Conservation (phyloP, 2,797 vertebrate species). For the Adelosebastes latens region DNA sequence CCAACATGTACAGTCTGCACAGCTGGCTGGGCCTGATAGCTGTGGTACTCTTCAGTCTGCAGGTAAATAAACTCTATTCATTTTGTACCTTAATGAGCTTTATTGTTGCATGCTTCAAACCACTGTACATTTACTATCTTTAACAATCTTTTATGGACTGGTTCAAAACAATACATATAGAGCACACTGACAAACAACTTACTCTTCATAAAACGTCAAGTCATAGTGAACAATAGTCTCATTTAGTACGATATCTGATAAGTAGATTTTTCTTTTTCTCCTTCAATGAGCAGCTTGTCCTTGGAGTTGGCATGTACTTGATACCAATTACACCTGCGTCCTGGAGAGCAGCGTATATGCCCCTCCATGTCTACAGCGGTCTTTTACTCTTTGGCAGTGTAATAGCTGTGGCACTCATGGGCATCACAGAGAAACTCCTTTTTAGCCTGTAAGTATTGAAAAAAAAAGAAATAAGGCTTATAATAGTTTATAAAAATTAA, state of each 20-base stretch:
- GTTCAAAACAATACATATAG: background rate
- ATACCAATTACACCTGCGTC: conserved; percentile 86
- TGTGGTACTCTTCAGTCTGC: conserved; percentile 86
- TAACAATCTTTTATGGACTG: background rate
- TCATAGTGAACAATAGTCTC: conserved; percentile 7
- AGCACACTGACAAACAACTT: background rate
- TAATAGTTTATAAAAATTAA: background rate
- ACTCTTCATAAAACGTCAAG: background rate
- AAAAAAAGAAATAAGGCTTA: background rate
- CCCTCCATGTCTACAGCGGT: conserved; percentile 90
- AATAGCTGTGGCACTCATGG: conserved; percentile 90
- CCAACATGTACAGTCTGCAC: conserved; percentile 98
- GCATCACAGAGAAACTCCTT: conserved; percentile 94
- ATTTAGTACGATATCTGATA: conserved; percentile 12
- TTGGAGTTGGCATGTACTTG: conserved; percentile 88
- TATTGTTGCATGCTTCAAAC: background rate
- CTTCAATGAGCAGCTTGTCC: conserved; percentile 84
- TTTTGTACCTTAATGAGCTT: background rate
- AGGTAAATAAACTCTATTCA: conserved; percentile 82
- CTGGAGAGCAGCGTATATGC: conserved; percentile 86
- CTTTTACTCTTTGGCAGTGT: conserved; percentile 88
- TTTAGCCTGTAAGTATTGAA: conserved; percentile 90
- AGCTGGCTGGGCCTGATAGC: conserved; percentile 93
- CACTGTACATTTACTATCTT: background rate
- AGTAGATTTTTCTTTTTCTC: conserved; percentile 2